Percentiles rank a stretch among this genome's conserved stretches.
These are phyloP conservation scores for Halictus rubicundus DNA, from an alignment of 1,140 invertebrate genomes.

Conservation along the genomic window DNA sequence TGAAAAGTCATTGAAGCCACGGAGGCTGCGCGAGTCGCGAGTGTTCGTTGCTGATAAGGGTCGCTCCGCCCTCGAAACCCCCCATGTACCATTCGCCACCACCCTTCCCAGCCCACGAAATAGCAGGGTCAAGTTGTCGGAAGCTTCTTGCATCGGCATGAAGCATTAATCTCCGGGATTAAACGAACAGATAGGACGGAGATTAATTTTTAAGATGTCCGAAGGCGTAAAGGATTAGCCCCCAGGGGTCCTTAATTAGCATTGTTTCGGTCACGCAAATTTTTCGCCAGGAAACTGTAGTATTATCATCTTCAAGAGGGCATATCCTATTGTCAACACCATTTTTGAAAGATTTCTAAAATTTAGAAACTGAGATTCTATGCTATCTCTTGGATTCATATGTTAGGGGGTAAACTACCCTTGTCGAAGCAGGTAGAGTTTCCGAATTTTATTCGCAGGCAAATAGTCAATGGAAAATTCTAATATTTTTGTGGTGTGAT, in stretches of 20 bases:
- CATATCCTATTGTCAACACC: no score
- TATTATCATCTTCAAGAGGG: background rate
- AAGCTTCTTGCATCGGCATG: conserved; percentile 46
- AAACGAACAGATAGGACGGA: conserved; percentile 67
- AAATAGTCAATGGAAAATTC: no score
- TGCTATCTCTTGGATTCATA: no score
- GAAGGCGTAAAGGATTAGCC: conserved; percentile 61
- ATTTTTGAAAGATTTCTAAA: background rate
- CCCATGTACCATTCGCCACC: conserved; percentile 30
- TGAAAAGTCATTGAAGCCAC: conserved; percentile 41
- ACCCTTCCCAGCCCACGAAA: conserved; percentile 30
- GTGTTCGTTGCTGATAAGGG: conserved; percentile 74
- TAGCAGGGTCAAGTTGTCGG: conserved; percentile 66
- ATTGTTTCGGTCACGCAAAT: conserved; percentile 49
- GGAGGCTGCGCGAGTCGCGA: conserved; percentile 64
- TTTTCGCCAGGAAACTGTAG: background rate
- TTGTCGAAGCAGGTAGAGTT: no score
- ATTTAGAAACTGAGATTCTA: no score
- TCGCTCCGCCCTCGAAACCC: conserved; percentile 63
- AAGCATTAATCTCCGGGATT: conserved; percentile 72
- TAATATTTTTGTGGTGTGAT: no score
- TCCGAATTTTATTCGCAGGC: no score
- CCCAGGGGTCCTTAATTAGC: conserved; percentile 46
- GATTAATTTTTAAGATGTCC: conserved; percentile 70
- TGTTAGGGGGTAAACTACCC: no score